Evolutionary conservation across 2,888 invertebrate species (phyloP), one percentile per base, ranked within the genome.

Genomic region (Stenolophus ochropezus): DNA sequence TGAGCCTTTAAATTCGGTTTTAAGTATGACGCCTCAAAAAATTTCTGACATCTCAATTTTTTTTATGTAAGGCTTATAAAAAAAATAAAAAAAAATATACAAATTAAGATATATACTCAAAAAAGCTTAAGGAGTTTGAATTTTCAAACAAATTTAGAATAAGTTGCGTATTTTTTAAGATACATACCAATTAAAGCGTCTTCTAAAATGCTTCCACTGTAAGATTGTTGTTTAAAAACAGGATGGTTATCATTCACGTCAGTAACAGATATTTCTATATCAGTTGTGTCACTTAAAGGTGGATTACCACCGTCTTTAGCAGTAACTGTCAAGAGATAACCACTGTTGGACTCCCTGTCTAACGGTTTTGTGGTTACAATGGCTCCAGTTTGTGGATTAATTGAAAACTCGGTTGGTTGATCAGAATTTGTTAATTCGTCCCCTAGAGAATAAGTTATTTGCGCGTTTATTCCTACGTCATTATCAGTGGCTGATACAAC

Each of bases 181-280:
- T 5, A 89, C 14, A 90, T 90, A 88, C 96, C 96, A 82, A 97
- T 94, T 83, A 96, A 90, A 14, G 96, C 97, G 87, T 98, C 97
- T 89, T 98, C 98, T 82, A 95, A 92, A 20, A 98, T 94, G 2
- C 93, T 94, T 0, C 96, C 95, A 16, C 94, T 93, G 86, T 98
- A 98, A 2, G 95, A 91, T 0, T 94, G 92, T 83, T 95, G 94
- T 84, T 94, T 94, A 89, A 98, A 98, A 0, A 93, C 91, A 0
- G 98, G 98, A 3, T 95, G 93, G 87, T 98, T 98, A 87, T 99
- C 99, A 87, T 99, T 99, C 0, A 98, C 97, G 88, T 99, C 99
- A 0, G 96, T 95, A 0, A 99, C 94, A 0, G 96, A 95, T 84
- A 99, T 97, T 88, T 98, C 98, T 0, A 99, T 95, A 86, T 98